Evolutionary conservation across 30 jellyfish, hydroid and myxozoan species (phyloP).

Genomic region (Aurelia coerulea): DNA sequence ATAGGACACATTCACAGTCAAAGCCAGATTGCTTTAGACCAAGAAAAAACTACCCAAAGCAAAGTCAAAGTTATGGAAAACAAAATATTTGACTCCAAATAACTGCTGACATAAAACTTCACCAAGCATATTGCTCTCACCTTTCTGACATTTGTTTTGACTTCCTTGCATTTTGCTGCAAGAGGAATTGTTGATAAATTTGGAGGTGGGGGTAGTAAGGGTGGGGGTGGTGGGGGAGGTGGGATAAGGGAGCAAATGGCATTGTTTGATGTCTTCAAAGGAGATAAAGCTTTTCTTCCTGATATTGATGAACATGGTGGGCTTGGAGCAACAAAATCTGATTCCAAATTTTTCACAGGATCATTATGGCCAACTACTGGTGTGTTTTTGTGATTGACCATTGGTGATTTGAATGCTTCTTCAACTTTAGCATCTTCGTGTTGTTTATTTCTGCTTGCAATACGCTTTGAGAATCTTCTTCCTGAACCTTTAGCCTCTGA

Average conservation of each 20-base stretch:
- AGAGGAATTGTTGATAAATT: conserved; percentile 65
- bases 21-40: too few species aligned
- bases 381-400: neutral
- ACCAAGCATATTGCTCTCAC: neutral
- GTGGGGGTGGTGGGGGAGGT: conserved; percentile 53
- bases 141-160: neutral
- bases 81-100: too few species aligned
- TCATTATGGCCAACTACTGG: neutral
- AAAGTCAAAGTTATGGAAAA: too few species aligned
- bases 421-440: neutral
- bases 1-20: too few species aligned
- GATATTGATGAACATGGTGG: neutral
- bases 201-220: conserved; percentile 63
- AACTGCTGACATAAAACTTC: too few species aligned
- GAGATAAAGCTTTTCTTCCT: neutral
- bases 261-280: neutral
- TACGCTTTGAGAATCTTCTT: conserved; percentile 75
- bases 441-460: conserved; percentile 54
- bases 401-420: neutral
- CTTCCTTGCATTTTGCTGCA: neutral
- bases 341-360: conserved; percentile 24
- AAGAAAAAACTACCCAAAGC: too few species aligned
- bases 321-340: conserved; percentile 1
- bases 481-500: conserved; percentile 93
- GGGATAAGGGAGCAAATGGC: conserved; percentile 1